These are phyloP conservation scores for Drosophila demipolita DNA, from an alignment of 2,888 invertebrate species.

Conservation along the genomic window DNA sequence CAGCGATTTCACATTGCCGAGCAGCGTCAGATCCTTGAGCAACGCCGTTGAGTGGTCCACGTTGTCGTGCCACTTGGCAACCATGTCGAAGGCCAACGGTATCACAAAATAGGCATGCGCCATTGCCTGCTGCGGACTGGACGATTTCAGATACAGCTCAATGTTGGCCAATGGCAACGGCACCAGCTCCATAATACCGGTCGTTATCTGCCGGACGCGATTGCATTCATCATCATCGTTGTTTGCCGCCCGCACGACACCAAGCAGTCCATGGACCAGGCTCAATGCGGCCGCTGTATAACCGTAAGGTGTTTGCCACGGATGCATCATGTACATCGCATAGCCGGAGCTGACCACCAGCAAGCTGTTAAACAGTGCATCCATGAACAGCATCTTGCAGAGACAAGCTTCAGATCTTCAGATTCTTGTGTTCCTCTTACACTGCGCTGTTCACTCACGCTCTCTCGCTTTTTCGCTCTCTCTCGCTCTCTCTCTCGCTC, in stretches of 20 bases:
- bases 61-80: constrained; percentile 48
- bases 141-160: constrained; percentile 69
- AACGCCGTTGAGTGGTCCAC: constrained; percentile 64
- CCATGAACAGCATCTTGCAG: constrained; percentile 58
- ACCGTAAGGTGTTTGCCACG: constrained; percentile 68
- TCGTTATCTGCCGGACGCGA: constrained; percentile 46
- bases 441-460: neutral
- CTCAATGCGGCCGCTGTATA: constrained; percentile 72
- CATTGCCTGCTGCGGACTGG: constrained; percentile 65
- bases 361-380: constrained; percentile 69
- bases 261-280: constrained; percentile 74
- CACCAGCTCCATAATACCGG: constrained; percentile 70
- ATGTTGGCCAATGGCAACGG: constrained; percentile 77
- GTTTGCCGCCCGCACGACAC: constrained; percentile 56
- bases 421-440: neutral
- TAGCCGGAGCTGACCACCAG: constrained; percentile 76
- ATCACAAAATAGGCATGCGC: constrained; percentile 75
- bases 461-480: neutral
- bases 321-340: constrained; percentile 66
- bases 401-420: neutral
- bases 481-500: neutral
- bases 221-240: constrained; percentile 57
- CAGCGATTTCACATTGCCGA: constrained; percentile 78
- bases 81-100: constrained; percentile 72
- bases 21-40: constrained; percentile 71